Conservation (phyloP, 2,888 invertebrate genomes). For the Rhagonycha fulva region DNA sequence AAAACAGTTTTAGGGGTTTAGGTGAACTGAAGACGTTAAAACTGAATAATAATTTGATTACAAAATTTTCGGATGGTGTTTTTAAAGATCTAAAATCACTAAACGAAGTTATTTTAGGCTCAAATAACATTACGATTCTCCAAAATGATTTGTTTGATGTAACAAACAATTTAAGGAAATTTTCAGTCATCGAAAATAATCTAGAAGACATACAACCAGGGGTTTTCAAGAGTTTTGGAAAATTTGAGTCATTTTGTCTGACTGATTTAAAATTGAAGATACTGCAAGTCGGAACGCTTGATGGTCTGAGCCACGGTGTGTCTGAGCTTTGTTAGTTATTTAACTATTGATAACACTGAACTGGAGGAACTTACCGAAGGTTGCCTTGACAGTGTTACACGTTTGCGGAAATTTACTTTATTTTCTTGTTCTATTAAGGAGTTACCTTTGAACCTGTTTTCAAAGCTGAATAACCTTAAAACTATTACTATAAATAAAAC, state of each 20-base stretch:
- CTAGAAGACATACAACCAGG: not conserved
- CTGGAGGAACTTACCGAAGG: not conserved
- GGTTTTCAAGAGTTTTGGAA: not conserved
- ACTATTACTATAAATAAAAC: constrained; percentile 3
- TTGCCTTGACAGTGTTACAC: not conserved
- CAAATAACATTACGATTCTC: not conserved
- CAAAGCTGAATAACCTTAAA: not conserved
- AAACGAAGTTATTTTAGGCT: not conserved
- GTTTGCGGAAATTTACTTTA: not conserved
- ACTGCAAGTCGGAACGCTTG: not conserved
- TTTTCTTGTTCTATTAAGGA: not conserved
- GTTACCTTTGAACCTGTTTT: not conserved
- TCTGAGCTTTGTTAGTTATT: not conserved
- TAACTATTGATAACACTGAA: constrained; percentile 5
- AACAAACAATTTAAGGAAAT: not conserved
- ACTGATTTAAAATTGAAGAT: not conserved
- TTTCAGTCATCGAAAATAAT: constrained; percentile 2
- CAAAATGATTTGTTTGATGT: not conserved
- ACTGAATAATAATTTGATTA: not conserved
- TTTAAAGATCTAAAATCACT: not conserved
- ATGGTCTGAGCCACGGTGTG: not conserved
- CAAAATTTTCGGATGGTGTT: not conserved
- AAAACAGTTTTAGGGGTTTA: not conserved
- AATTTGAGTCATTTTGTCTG: not conserved
- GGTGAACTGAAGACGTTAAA: not conserved